Base-by-base conservation (phyloP, 2,797 vertebrate species). In the Melanotaenia parkinsoni region DNA sequence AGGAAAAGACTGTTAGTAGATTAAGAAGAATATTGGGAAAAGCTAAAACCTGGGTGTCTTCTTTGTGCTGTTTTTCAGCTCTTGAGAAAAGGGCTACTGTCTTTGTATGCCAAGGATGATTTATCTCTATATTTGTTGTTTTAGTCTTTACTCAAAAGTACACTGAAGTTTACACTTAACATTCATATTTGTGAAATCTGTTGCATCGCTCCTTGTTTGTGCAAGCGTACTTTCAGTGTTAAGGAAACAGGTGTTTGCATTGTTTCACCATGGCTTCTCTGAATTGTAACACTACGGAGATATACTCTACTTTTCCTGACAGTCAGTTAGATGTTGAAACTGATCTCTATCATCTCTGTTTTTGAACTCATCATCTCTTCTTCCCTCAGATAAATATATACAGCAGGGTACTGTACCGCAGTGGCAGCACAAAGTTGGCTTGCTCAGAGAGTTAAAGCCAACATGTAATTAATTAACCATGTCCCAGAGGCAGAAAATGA, bases 401-500 rank as follows among this genome's bases (percentile, higher is more conserved):
- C 64, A 65, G 66, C 45, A 45, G 53, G 24, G 54, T 14, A 59
- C 63, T 28, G 47, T 57, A 43, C 51, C 38, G 16, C 63, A 18
- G 33, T 35, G 59, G 50, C 54, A 64, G 40, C 32, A 43, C 13
- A 53, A 73, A 67, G 63, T 64, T 24, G 65, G 77, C 83, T 87
- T 86, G 81, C 75, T 79, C 76, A 71, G 72, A 74, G 77, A 73
- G 79, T 86, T 86, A 82, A 81, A 79, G 70, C 81, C 76, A 86
- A 90, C 72, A 33, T 93, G 88, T 94, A 94, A 95, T 94, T 95
- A 93, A 95, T 94, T 93, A 94, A 94, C 86, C 88, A 93, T 91
- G 90, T 93, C 93, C 91, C 84, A 45, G 72, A 87, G 93, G 92
- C 88, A 90, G 86, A 86, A 85, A 87, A 92, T 90, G 92, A 93